Conservation (phyloP, 92 coral and sea anemone genomes). For the Siderastrea radians region DNA sequence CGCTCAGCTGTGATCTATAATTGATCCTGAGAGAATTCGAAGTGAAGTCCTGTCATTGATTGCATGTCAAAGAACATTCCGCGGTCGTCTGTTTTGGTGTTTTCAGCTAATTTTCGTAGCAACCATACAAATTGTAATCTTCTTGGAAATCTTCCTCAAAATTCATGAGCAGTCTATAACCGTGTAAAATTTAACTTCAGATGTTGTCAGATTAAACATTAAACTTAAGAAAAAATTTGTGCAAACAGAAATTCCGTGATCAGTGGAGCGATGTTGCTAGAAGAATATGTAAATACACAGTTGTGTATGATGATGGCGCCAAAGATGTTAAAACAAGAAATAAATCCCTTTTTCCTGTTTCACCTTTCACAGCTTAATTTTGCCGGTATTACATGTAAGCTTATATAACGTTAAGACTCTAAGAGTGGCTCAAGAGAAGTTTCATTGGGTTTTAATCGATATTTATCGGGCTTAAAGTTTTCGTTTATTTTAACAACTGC, state of each 20-base stretch:
- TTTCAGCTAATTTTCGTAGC: constrained; percentile 21
- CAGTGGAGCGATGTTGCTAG: background rate
- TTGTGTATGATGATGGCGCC: background rate
- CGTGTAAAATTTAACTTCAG: background rate
- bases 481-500: background rate
- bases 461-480: background rate
- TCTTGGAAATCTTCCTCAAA: background rate
- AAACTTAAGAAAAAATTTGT: background rate
- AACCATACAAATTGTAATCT: background rate
- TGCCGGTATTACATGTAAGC: background rate
- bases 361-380: background rate
- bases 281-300: background rate
- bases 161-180: background rate
- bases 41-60: constrained; percentile 1
- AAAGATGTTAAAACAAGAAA: constrained; percentile 17
- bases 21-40: background rate
- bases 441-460: background rate
- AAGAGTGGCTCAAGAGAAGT: background rate
- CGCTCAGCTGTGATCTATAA: background rate
- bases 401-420: background rate
- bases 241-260: constrained; percentile 34
- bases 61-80: constrained; percentile 38
- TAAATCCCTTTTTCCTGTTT: background rate
- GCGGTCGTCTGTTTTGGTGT: constrained; percentile 35
- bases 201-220: background rate